phyloP scores from a whole-genome alignment of 2,888 invertebrate species.

The Chrysotoxum bicinctum region DNA sequence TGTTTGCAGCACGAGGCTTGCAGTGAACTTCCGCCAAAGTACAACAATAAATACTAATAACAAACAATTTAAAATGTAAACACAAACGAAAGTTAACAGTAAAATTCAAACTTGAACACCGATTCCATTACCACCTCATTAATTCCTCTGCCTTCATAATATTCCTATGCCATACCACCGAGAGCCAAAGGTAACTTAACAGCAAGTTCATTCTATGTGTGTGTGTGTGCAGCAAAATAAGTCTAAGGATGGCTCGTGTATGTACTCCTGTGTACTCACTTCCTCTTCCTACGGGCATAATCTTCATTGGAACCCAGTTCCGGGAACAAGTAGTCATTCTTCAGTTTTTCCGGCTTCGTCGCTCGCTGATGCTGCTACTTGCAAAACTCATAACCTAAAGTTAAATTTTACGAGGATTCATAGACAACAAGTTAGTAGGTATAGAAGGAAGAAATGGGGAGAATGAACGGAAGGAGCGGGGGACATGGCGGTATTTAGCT shows the following conservation, averaged over 20 bases:
- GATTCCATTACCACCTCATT: slow-evolving; percentile 66
- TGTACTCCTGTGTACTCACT: neutral
- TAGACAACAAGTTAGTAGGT: slow-evolving; percentile 10
- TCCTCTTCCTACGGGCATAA: neutral
- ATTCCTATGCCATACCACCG: neutral
- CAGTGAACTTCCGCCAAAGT: slow-evolving; percentile 23
- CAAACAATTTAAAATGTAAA: slow-evolving; percentile 66
- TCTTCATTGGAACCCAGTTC: slow-evolving; percentile 5
- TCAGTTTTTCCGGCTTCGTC: slow-evolving; percentile 30
- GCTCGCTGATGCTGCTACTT: slow-evolving; percentile 6
- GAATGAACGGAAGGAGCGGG: no score
- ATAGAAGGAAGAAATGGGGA: neutral
- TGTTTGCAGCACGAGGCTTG: neutral
- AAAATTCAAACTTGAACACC: slow-evolving; percentile 63
- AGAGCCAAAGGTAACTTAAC: neutral
- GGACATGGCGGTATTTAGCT: neutral
- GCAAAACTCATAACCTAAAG: slow-evolving; percentile 60
- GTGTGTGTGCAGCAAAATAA: neutral
- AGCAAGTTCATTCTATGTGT: neutral
- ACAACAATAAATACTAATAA: slow-evolving; percentile 56
- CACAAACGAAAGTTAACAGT: slow-evolving; percentile 60
- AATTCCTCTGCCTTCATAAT: neutral
- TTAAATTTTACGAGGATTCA: slow-evolving; percentile 57
- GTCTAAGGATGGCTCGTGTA: slow-evolving; percentile 1
- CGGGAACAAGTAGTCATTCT: slow-evolving; percentile 46